Conservation (phyloP, 2,113 vertebrate genomes). For the Accipiter cooperii region DNA sequence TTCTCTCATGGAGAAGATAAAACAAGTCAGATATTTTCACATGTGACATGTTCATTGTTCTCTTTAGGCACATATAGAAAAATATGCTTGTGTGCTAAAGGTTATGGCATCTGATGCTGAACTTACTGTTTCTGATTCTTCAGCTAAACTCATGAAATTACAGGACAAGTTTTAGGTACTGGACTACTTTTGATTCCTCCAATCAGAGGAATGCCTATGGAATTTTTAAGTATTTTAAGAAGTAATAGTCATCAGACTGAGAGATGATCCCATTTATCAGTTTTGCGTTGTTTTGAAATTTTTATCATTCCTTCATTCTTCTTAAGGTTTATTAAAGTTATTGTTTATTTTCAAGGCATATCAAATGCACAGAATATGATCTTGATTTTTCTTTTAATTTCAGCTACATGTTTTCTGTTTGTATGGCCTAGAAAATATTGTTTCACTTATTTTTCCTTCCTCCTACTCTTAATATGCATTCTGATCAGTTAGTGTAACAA, state of each 20-base stretch:
- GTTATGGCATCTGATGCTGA: neutral
- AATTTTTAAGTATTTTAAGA: neutral
- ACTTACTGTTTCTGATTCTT: neutral
- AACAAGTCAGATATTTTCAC: neutral
- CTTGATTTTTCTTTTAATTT: neutral
- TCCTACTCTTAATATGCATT: neutral
- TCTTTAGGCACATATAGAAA: neutral
- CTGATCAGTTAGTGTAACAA: neutral
- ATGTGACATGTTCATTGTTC: neutral
- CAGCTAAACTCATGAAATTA: neutral
- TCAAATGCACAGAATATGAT: neutral
- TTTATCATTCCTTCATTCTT: neutral
- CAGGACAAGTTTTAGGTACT: neutral
- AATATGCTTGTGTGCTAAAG: neutral
- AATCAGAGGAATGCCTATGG: neutral
- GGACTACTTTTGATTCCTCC: neutral
- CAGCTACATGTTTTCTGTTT: neutral
- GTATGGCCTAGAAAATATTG: neutral
- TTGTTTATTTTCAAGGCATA: neutral
- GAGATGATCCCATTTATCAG: rapidly evolving
- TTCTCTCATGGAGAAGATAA: neutral
- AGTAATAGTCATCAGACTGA: neutral
- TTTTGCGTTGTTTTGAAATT: neutral
- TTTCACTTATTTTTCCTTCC: neutral
- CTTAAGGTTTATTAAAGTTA: neutral